Percentiles rank a stretch among this genome's conserved stretches.
Conservation (phyloP, 2,797 vertebrate genomes). For the Pseudomugil tenellus region DNA sequence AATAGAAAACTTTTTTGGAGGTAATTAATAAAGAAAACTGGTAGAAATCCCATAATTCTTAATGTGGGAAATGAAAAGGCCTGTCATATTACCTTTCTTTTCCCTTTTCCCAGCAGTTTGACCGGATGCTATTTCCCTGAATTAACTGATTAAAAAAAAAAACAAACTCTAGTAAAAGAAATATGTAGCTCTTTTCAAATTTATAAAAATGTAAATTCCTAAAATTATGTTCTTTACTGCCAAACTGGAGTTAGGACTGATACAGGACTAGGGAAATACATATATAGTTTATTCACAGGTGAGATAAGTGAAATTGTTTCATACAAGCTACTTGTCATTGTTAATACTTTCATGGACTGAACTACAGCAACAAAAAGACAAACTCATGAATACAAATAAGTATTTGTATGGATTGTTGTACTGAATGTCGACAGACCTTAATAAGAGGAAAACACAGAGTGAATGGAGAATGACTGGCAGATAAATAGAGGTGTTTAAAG, state of each 20-base stretch:
- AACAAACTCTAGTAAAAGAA: no score
- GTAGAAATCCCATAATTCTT: not conserved
- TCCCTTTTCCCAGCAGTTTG: no score
- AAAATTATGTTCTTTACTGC: constrained; percentile 21
- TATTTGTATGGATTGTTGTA: constrained; percentile 62
- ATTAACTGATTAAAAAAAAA: no score
- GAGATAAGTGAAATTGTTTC: constrained; percentile 42
- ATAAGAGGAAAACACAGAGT: constrained; percentile 38
- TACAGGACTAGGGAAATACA: constrained; percentile 54
- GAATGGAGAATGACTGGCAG: constrained; percentile 16
- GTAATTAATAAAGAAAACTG: not conserved
- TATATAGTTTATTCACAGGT: constrained; percentile 58
- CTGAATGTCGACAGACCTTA: constrained; percentile 47
- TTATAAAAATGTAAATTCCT: constrained; percentile 24
- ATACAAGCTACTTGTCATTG: constrained; percentile 40
- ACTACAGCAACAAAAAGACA: constrained; percentile 42
- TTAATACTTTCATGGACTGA: constrained; percentile 58
- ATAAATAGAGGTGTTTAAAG: constrained; percentile 16
- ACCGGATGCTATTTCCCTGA: no score
- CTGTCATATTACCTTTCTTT: no score
- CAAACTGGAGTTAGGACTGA: constrained; percentile 19
- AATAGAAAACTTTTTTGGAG: not conserved
- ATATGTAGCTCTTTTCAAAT: constrained; percentile 14
- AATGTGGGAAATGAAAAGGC: not conserved
- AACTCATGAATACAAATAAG: constrained; percentile 72